Conservation (phyloP, 1,140 invertebrate genomes). For the Portunus trituberculatus region DNA sequence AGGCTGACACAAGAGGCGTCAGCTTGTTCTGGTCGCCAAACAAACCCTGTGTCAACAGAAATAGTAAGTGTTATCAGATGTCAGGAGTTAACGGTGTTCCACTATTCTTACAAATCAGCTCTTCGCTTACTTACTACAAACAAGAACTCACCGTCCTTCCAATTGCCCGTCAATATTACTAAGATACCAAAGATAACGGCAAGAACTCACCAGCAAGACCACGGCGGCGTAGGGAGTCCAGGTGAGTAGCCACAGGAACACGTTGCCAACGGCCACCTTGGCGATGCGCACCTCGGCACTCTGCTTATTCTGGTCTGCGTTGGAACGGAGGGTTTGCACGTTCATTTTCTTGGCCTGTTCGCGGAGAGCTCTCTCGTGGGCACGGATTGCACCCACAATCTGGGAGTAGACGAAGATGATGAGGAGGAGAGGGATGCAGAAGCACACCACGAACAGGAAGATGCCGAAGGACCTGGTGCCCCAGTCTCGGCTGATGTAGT, state of each 20-base stretch:
- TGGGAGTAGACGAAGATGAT: constrained; percentile 80
- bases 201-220: constrained; percentile 78
- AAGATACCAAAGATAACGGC: too few species aligned
- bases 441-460: constrained; percentile 77
- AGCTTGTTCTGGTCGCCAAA: constrained; percentile 78
- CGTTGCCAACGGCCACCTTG: constrained; percentile 80
- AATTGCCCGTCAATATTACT: too few species aligned
- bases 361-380: constrained; percentile 81
- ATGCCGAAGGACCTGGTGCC: constrained; percentile 71
- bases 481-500: constrained; percentile 77
- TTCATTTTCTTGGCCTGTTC: constrained; percentile 81
- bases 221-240: constrained; percentile 81
- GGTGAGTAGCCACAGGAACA: constrained; percentile 80
- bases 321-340: constrained; percentile 79
- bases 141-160: too few species aligned
- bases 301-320: constrained; percentile 76
- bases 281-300: constrained; percentile 79
- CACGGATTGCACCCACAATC: constrained; percentile 81
- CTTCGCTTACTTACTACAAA: too few species aligned
- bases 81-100: too few species aligned
- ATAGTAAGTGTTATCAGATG: too few species aligned
- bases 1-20: constrained; percentile 78
- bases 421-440: constrained; percentile 73
- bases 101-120: too few species aligned
- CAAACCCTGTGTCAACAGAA: constrained; percentile 77